Evolutionary conservation across 2,113 vertebrate species (phyloP), one percentile per base, ranked within the genome.

Genomic region (Tichodroma muraria): DNA sequence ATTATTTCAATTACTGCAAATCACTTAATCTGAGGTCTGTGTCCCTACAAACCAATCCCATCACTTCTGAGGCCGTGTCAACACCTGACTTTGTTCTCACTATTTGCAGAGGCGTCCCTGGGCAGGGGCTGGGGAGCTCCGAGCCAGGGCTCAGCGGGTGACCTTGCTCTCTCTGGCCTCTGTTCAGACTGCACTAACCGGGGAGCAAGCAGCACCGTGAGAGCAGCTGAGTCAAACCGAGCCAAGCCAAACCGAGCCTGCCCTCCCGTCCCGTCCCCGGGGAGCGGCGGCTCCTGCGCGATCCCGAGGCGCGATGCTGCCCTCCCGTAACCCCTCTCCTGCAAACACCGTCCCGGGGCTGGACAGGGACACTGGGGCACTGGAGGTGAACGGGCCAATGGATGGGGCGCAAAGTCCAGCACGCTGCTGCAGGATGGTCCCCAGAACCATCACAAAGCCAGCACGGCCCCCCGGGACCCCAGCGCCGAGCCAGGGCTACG

Each of bases 251-350:
- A 44, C 27, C 1, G 0, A 88, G 60, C 73, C 60, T 28, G 54
- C 27, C 42, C 53, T 65, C 24, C 79, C 4, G 1, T 20, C 38
- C 23, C 6, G 3, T 47, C 8, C 11, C 49, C 0, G 0, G 38
- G 68, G n/a, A 6, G 11, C 4, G 0, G 42, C 40, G 13, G 33
- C 49, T 69, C 45, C 81, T 1, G 6, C 15, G 8, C 1, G 0
- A 23, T 27, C 40, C 84, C 1, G 3, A 25, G 81, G 44, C 4
- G 11, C 35, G 35, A 13, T 2, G 52, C 61, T 25, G 85, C 45
- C 4, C 45, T 42, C 38, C 70, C 0, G 0, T 35, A n/a, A 35
- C 33, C 53, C 53, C 20, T 1, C 9, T 64, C 38, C 85, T 42
- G 45, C 50, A 69, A 87, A 87, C 21, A 3, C 50, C 0, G 6